Evolutionary conservation across 2,888 invertebrate genomes (phyloP).

Genomic region (Itoplectis maculator): DNA sequence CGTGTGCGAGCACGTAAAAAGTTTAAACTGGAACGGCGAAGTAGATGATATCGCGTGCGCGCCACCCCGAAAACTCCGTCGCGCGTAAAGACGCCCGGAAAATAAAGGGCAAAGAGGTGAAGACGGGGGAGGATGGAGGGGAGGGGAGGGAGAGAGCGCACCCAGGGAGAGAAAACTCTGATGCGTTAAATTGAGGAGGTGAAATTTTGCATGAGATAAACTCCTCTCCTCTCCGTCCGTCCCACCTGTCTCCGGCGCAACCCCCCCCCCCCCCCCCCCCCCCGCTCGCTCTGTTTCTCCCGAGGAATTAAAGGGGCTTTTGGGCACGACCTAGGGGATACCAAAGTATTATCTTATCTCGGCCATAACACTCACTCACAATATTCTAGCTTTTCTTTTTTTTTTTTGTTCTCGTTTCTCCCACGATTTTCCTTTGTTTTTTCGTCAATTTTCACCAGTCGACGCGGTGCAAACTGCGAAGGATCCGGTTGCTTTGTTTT

Average conservation of each 20-base stretch:
- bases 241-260: background rate
- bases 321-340: constrained; percentile 46
- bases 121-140: constrained; percentile 37
- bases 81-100: constrained; percentile 61
- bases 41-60: constrained; percentile 72
- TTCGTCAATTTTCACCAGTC: background rate
- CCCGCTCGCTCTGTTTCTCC: constrained; percentile 1
- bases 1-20: constrained; percentile 76
- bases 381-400: background rate
- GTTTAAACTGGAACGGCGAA: constrained; percentile 74
- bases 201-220: constrained; percentile 67
- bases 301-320: constrained; percentile 61
- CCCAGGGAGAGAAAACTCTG: constrained; percentile 58
- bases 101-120: constrained; percentile 52
- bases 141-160: constrained; percentile 11
- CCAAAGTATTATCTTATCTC: constrained; percentile 56
- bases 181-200: constrained; percentile 69
- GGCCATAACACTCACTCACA: constrained; percentile 44
- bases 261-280: background rate
- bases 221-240: constrained; percentile 32
- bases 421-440: background rate
- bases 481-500: too few relatives aligned
- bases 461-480: too few relatives aligned
- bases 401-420: background rate
- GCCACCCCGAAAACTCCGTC: constrained; percentile 53